Percentiles rank a stretch among this genome's conserved stretches.
phyloP scores from a whole-genome alignment of 2,113 vertebrate genomes.

The Panthera tigris region DNA sequence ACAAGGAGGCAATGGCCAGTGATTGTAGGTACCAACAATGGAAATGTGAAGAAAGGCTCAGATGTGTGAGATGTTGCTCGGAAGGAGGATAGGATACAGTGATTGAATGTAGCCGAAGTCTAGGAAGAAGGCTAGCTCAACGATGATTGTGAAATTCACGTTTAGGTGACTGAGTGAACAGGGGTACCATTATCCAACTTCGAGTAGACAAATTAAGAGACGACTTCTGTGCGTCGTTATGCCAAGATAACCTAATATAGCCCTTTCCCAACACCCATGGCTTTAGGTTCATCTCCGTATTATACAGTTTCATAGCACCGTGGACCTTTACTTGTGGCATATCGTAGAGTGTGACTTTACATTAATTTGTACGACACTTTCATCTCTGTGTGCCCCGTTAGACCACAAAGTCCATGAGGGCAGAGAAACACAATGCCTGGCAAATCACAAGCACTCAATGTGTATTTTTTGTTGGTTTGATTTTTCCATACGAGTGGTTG shows the following conservation, averaged over 20 bases:
- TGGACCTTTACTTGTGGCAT: neutral
- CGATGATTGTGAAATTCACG: neutral
- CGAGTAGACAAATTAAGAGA: slow-evolving; percentile 28
- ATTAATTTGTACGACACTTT: neutral
- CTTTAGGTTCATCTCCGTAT: neutral
- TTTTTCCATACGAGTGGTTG: neutral
- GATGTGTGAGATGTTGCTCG: neutral
- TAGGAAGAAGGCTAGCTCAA: neutral
- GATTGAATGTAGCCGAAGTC: neutral
- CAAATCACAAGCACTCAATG: neutral
- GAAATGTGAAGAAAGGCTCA: neutral
- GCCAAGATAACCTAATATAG: neutral
- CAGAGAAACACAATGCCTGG: neutral
- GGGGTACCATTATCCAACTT: neutral
- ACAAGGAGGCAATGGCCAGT: neutral
- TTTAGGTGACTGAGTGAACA: neutral
- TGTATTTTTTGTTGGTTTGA: neutral
- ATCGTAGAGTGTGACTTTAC: neutral
- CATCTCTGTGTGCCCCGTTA: neutral
- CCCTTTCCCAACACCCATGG: neutral
- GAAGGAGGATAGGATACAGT: neutral
- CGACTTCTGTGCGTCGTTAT: neutral
- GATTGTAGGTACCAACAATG: neutral
- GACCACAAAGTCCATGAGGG: neutral
- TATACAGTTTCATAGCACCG: neutral